These are phyloP conservation scores for Dasyornis broadbenti DNA, from an alignment of 2,113 vertebrate species.

Conservation along the genomic window DNA sequence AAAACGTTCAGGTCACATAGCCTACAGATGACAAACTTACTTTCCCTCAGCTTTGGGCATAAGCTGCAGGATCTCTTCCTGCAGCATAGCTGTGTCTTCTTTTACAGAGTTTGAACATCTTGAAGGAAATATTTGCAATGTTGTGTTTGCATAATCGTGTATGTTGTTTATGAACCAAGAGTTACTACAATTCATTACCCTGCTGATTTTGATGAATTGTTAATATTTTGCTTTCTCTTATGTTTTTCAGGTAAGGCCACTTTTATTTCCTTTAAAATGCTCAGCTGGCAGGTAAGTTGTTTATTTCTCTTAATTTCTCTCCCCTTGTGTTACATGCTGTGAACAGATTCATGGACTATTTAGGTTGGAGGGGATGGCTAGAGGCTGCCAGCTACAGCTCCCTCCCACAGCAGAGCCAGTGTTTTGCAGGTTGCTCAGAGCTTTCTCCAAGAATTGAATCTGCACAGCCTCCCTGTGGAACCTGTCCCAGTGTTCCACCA, in stretches of 20 bases:
- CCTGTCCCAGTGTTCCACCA: background rate
- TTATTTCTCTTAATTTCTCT: background rate
- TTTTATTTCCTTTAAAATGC: constrained; percentile 2
- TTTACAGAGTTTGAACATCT: background rate
- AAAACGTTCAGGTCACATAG: background rate
- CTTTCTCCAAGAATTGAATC: background rate
- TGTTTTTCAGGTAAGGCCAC: constrained; percentile 53
- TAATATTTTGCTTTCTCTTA: constrained; percentile 25
- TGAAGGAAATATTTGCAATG: background rate
- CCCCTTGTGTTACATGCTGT: background rate
- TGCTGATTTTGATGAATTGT: background rate
- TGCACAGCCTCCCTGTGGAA: background rate
- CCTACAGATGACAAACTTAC: background rate
- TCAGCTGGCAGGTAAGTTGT: constrained; percentile 5
- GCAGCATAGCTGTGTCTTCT: background rate
- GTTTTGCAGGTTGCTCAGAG: background rate
- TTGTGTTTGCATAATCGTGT: background rate
- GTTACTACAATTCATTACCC: background rate
- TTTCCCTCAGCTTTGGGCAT: background rate
- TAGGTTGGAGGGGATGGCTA: background rate
- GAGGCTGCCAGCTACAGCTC: background rate
- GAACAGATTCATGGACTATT: background rate
- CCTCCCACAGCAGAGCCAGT: background rate
- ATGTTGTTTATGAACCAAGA: background rate
- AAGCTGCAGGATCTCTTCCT: background rate